Percentiles rank a stretch among this genome's conserved stretches.
These are phyloP conservation scores for Drosophila arawakana DNA, from an alignment of 1,140 invertebrate species.

Conservation along the genomic window DNA sequence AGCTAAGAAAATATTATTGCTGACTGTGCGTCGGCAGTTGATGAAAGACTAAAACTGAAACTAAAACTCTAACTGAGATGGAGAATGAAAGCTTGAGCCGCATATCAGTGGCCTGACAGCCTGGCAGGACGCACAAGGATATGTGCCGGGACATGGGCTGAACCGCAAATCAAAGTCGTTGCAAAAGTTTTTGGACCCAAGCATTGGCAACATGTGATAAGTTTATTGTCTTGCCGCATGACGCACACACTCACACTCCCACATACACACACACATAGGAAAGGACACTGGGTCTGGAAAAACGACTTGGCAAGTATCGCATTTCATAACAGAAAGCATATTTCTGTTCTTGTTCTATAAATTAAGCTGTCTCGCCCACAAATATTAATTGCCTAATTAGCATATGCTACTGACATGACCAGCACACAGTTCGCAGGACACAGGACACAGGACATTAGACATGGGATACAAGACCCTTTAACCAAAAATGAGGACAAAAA, in stretches of 20 bases:
- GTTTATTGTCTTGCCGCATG: conserved; percentile 81
- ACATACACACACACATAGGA: not conserved
- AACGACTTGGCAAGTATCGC: conserved; percentile 64
- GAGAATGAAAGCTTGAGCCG: conserved; percentile 43
- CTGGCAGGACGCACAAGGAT: conserved; percentile 36
- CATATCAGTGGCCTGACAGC: conserved; percentile 75
- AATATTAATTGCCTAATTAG: conserved; percentile 83
- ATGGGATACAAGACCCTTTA: conserved; percentile 26
- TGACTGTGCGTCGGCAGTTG: conserved; percentile 62
- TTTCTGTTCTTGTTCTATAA: conserved; percentile 76
- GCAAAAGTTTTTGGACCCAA: conserved; percentile 71
- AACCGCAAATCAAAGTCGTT: conserved; percentile 78
- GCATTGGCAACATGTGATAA: conserved; percentile 76
- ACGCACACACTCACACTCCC: conserved; percentile 28
- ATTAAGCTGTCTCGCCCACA: conserved; percentile 83
- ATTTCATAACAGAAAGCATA: conserved; percentile 70
- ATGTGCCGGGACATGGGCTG: conserved; percentile 1
- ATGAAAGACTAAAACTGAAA: conserved; percentile 53
- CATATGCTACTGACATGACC: conserved; percentile 75
- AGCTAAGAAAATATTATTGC: conserved; percentile 78
- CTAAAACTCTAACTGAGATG: conserved; percentile 34
- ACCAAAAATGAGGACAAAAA: conserved; percentile 10
- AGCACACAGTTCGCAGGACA: conserved; percentile 23
- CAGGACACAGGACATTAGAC: conserved; percentile 4
- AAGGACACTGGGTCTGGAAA: conserved; percentile 24